These are phyloP conservation scores for Drosophila neotestacea DNA, from an alignment of 2,888 invertebrate genomes.

Conservation along the genomic window DNA sequence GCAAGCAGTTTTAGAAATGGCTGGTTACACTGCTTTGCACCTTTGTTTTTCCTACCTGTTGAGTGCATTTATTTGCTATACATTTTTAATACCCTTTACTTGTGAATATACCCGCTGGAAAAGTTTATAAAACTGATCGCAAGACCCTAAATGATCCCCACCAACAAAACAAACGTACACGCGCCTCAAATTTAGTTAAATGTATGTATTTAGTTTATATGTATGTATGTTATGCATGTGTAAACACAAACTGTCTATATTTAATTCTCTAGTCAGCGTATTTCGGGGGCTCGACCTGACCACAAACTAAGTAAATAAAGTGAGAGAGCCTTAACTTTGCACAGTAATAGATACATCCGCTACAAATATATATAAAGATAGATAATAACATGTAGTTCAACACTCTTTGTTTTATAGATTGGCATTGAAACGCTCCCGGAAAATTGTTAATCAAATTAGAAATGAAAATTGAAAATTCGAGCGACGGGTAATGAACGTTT, in stretches of 20 bases:
- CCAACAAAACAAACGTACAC: constrained; percentile 21
- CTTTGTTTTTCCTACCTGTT: neutral
- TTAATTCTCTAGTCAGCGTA: constrained; percentile 21
- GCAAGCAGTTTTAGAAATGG: neutral
- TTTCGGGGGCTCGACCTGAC: constrained; percentile 55
- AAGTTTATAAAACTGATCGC: neutral
- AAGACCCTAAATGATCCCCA: constrained; percentile 1
- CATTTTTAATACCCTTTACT: neutral
- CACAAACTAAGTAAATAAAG: constrained; percentile 36
- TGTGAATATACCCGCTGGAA: neutral
- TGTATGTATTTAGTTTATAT: constrained; percentile 8
- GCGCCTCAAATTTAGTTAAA: constrained; percentile 19
- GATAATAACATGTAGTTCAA: constrained; percentile 7
- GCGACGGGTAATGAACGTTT: constrained; percentile 20
- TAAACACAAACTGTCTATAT: constrained; percentile 8
- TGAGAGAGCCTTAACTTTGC: constrained; percentile 16
- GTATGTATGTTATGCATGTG: neutral
- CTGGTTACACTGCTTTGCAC: neutral
- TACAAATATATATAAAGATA: constrained; percentile 2
- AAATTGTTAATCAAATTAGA: constrained; percentile 35
- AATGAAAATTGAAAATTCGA: constrained; percentile 44
- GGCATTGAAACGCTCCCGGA: constrained; percentile 35
- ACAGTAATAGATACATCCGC: constrained; percentile 27
- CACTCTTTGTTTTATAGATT: constrained; percentile 17
- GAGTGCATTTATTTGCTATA: neutral